Evolutionary conservation across 2,113 vertebrate species (phyloP), one percentile per base, ranked within the genome.

Genomic region (Otolemur garnettii): DNA sequence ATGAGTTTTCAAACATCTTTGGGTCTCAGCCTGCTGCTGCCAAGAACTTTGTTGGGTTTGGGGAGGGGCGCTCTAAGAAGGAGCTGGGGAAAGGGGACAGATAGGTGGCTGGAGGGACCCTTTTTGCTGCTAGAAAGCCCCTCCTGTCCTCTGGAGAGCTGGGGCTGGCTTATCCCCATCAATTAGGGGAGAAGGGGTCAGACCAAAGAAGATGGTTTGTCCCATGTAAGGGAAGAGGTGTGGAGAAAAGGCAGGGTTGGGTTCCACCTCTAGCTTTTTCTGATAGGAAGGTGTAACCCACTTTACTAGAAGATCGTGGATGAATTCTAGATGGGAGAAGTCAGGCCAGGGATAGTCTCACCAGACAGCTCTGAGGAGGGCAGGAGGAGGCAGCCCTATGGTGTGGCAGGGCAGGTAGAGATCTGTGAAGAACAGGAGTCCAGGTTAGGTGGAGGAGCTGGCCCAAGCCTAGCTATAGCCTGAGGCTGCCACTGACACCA

Each of bases 101-200:
- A 69, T 79, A 81, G 85, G 94, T 95, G 94, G 93, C 94, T 81
- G 90, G 96, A 93, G 92, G 91, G 93, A 92, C 94, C 91, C 91
- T 96, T 96, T 97, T 97, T 97, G 97, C 97, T 98, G 97, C 97
- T 97, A 98, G 96, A 94, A 96, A 96, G 87, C 84, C 94, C 91
- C 95, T 95, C 96, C 96, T 69, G 94, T 74, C 85, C 93, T 87
- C 91, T 66, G 84, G 95, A 94, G 94, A 96, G 89, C 77, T 92
- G 83, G 94, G 95, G 96, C 94, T 96, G 94, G 97, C 90, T 82
- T 87, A 93, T 94, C 93, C 94, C 94, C 80, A 90, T 87, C 80
- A 69, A 30, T 71, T 79, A 66, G 77, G 96, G 97, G 95, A 96
- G 88, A 96, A 92, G 96, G 96, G 97, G 97, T 88, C 96, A 93